Evolutionary conservation across 2,888 invertebrate genomes (phyloP), one percentile per base, ranked within the genome.

Genomic region (Chloroclysta siterata): DNA sequence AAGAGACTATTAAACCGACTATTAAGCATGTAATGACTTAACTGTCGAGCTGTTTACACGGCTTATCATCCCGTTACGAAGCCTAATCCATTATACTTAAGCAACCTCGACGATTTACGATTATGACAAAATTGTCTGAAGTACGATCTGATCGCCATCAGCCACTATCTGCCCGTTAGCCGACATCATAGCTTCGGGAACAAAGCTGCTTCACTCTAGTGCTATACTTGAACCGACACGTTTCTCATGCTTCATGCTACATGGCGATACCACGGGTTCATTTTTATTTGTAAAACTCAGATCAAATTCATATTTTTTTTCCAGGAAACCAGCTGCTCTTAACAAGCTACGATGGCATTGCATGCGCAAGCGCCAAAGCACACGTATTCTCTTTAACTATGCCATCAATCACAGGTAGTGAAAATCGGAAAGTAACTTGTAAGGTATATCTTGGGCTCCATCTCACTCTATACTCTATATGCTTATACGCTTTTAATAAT

Each of bases 361-460:
- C 61, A 61, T 48, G 56, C n/a, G n/a, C 41, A 65, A 61, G 64
- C 66, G 64, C 64, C 55, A 60, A 61, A 63, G 59, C 48, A 61
- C 61, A 59, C 44, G 53, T 53, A 55, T 67, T 62, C 53, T 61
- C 44, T 46, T 17, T 61, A 65, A 65, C 59, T 56, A 66, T 48
- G 55, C 53, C 69, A 73, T 73, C 71, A 71, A 72, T 74, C 72
- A 72, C 65, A 51, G 46, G 60, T 72, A 58, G 68, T 76, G 76
- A 65, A 78, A 78, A 78, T 77, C 75, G 69, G 80, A 72, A 80
- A 79, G 75, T 75, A 76, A 76, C 77, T 60, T 70, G 68, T 69
- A 70, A 71, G 74, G 76, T 66, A 68, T 80, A 81, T 79, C 77
- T 70, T 72, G 71, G 62, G 71, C 74, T 73, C 76, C 72, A 82